A percentile compares a stretch with the other conserved stretches of the same genome.
phyloP scores from a whole-genome alignment of 2,113 vertebrate species.

The Mesoclemmys tuberculata region DNA sequence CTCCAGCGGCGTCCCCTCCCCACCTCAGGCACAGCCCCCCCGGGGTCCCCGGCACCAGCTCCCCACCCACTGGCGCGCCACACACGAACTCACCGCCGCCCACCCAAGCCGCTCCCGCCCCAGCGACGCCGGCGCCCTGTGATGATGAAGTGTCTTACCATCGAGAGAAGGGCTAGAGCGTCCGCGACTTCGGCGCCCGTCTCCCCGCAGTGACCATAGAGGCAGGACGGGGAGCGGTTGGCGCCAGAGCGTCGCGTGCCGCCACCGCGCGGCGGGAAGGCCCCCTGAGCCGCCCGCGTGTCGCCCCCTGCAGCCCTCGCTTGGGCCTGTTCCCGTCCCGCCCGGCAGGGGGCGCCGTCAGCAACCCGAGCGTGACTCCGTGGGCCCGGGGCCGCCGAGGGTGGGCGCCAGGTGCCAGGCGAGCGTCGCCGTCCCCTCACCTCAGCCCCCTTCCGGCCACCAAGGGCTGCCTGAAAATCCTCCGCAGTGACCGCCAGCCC shows the following conservation, averaged over 20 bases:
- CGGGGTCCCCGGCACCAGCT: not conserved
- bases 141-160: not conserved
- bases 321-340: too few species aligned
- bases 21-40: not conserved
- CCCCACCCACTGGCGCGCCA: not conserved
- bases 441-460: not conserved
- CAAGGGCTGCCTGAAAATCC: not conserved
- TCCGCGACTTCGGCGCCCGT: accelerated
- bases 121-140: not conserved
- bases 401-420: not conserved
- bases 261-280: not conserved
- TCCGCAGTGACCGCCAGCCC: not conserved
- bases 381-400: not conserved
- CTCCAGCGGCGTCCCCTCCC: too few species aligned
- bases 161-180: not conserved
- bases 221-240: accelerated
- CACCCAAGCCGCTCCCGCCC: accelerated
- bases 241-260: not conserved
- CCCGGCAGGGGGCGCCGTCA: too few species aligned
- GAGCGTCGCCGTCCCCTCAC: not conserved
- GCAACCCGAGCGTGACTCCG: not conserved
- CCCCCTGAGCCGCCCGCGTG: accelerated
- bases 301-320: too few species aligned
- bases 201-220: accelerated
- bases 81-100: accelerated